Evolutionary conservation across 30 jellyfish, hydroid and myxozoan genomes (phyloP).

Genomic region (Aurelia coerulea): DNA sequence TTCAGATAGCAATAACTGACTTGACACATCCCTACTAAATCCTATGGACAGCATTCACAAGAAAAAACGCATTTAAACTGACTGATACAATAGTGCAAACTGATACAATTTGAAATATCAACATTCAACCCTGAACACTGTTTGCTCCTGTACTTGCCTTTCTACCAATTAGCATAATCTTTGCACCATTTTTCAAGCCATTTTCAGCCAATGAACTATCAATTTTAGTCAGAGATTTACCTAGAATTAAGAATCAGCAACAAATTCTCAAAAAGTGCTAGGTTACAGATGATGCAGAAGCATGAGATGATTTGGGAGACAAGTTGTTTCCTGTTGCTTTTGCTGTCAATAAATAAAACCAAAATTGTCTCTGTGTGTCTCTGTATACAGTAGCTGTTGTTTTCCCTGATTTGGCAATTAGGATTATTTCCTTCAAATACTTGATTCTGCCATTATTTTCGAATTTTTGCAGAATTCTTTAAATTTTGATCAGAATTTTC

Average conservation of each 20-base stretch:
- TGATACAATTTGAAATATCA: too few relatives aligned
- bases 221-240: conserved; percentile 41
- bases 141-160: conserved; percentile 18
- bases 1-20: too few relatives aligned
- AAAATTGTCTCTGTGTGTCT: too few relatives aligned
- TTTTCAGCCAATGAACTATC: conserved; percentile 6
- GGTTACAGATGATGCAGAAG: background rate
- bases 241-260: conserved; percentile 10
- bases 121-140: too few relatives aligned
- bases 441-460: too few relatives aligned
- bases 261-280: background rate
- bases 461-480: background rate
- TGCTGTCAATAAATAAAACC: background rate
- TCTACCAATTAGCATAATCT: conserved; percentile 60
- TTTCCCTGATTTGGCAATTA: too few relatives aligned
- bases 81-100: too few relatives aligned
- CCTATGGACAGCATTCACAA: too few relatives aligned
- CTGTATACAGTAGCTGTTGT: too few relatives aligned
- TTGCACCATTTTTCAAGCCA: conserved; percentile 57
- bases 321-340: too few relatives aligned
- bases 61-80: background rate
- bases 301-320: background rate
- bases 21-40: too few relatives aligned
- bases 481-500: background rate
- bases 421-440: too few relatives aligned